These are phyloP conservation scores for Hymenochirus boettgeri DNA, from an alignment of 2,113 vertebrate genomes.

Conservation along the genomic window DNA sequence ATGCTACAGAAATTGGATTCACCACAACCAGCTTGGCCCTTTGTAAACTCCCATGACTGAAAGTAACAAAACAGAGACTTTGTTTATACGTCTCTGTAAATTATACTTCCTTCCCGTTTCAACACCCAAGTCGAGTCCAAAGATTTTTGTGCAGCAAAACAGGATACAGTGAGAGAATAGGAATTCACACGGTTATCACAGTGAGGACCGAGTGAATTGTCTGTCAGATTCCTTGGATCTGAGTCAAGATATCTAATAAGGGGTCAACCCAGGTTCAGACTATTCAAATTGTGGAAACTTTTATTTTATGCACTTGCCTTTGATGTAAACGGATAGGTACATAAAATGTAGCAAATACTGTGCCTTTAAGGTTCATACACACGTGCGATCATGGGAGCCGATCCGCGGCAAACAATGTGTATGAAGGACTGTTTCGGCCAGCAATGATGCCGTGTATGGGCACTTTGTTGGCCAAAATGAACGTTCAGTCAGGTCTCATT, in stretches of 20 bases:
- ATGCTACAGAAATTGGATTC: conserved; percentile 15
- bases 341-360: no score
- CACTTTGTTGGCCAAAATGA: no score
- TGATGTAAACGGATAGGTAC: no score
- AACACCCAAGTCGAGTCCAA: conserved; percentile 23
- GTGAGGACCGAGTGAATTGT: conserved; percentile 20
- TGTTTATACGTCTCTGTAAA: conserved; percentile 28
- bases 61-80: conserved; percentile 10
- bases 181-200: conserved; percentile 34
- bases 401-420: no score
- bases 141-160: conserved; percentile 28
- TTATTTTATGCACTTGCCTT: conserved; percentile 27
- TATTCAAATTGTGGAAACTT: conserved; percentile 16
- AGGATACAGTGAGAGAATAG: conserved; percentile 34
- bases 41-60: conserved; percentile 38
- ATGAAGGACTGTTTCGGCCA: no score
- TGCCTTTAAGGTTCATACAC: no score
- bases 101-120: conserved; percentile 38
- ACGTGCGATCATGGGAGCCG: no score
- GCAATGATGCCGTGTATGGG: no score
- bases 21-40: conserved; percentile 29
- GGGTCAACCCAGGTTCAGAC: conserved; percentile 6
- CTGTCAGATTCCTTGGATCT: conserved; percentile 15
- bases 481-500: no score
- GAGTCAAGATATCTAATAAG: conserved; percentile 5